Conservation (phyloP, 2,888 invertebrate species). For the Leptarthrus brevirostris region DNA sequence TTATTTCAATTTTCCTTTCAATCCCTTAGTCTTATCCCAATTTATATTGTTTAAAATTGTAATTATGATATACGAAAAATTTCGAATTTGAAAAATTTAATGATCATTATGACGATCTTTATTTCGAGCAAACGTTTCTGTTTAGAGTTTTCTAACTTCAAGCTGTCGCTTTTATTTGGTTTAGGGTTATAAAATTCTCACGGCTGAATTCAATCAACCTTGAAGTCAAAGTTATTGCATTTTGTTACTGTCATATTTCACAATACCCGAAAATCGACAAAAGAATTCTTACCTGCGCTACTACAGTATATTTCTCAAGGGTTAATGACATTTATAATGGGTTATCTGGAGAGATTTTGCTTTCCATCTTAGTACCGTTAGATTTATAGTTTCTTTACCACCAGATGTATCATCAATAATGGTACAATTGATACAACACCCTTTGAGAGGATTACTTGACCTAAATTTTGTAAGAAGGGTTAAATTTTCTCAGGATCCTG, state of each 20-base stretch:
- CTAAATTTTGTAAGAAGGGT: not conserved
- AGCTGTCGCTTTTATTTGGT: too few relatives aligned
- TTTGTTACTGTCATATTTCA: slow-evolving; percentile 28
- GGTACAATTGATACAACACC: slow-evolving; percentile 1
- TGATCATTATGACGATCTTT: too few relatives aligned
- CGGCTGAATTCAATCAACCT: slow-evolving; percentile 11
- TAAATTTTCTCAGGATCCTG: not conserved
- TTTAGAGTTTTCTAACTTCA: too few relatives aligned
- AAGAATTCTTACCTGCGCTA: slow-evolving; percentile 1
- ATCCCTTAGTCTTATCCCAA: too few relatives aligned
- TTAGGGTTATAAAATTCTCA: slow-evolving; percentile 8
- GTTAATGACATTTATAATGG: not conserved
- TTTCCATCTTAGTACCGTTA: not conserved
- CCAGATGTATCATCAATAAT: not conserved
- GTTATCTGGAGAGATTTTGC: not conserved
- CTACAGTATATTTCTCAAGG: slow-evolving; percentile 4
- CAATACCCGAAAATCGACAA: not conserved
- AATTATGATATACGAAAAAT: too few relatives aligned
- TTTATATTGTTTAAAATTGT: too few relatives aligned
- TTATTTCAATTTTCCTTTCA: too few relatives aligned
- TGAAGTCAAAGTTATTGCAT: slow-evolving; percentile 29
- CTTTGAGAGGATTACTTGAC: not conserved
- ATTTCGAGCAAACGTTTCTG: too few relatives aligned
- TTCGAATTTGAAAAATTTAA: too few relatives aligned
- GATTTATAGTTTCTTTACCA: not conserved